Evolutionary conservation across 2,113 vertebrate genomes (phyloP).

Genomic region (Nyctereutes procyonoides): DNA sequence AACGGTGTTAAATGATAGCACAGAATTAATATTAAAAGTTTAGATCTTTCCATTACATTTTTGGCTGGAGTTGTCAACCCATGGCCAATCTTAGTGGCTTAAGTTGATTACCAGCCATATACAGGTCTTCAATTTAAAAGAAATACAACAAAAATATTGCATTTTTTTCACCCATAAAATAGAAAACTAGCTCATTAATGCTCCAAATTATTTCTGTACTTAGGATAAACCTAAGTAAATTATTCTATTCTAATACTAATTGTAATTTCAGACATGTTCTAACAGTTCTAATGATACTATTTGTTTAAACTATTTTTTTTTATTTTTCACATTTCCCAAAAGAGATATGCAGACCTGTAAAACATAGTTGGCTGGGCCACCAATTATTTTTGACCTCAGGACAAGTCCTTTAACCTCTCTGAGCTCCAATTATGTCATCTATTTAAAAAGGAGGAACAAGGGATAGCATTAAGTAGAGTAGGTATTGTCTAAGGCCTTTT

Average conservation of each 20-base stretch:
- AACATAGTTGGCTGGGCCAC: background rate
- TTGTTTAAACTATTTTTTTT: conserved; percentile 9
- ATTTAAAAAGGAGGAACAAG: background rate
- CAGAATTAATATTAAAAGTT: conserved; percentile 29
- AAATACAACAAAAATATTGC: background rate
- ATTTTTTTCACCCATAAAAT: conserved; percentile 43
- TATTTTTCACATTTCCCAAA: background rate
- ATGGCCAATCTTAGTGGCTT: background rate
- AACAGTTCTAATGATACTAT: background rate
- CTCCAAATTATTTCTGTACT: conserved; percentile 18
- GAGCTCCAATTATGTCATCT: conserved; percentile 7
- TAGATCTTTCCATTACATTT: conserved; percentile 2
- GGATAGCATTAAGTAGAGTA: background rate
- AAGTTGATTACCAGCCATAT: background rate
- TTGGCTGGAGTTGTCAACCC: background rate
- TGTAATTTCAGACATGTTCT: conserved; percentile 24
- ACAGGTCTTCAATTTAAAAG: conserved; percentile 2
- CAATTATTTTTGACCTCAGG: conserved; percentile 24
- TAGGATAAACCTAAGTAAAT: background rate
- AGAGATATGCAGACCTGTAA: conserved; percentile 8
- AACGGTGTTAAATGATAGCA: background rate
- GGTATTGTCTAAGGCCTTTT: conserved; percentile 33
- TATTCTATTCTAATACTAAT: background rate
- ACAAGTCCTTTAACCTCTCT: background rate
- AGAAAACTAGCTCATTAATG: background rate